Conservation (phyloP, 2,888 invertebrate species). For the Callimorpha dominula region DNA sequence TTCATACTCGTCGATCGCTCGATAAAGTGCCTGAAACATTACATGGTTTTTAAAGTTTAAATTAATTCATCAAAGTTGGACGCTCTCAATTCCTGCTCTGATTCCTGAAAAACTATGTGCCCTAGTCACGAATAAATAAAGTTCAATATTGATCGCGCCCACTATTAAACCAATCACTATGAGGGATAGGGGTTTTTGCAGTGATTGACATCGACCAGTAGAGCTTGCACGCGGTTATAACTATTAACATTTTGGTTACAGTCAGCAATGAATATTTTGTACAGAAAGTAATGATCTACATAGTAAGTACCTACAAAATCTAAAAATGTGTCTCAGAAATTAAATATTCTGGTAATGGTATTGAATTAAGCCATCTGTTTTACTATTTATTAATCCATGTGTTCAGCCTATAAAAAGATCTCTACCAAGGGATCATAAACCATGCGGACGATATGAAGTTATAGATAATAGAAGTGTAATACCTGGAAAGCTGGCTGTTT, state of each 20-base stretch:
- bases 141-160: not conserved
- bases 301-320: not conserved
- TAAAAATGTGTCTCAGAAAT: not conserved
- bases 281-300: no score
- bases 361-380: not conserved
- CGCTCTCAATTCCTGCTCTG: no score
- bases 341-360: not conserved
- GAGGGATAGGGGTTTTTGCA: no score
- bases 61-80: no score
- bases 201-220: no score
- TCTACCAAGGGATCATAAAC: not conserved
- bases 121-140: not conserved
- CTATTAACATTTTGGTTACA: no score
- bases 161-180: not conserved
- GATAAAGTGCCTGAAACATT: conserved; percentile 75
- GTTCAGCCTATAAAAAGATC: not conserved
- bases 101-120: not conserved
- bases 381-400: not conserved
- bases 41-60: not conserved
- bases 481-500: conserved; percentile 94
- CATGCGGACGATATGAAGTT: not conserved
- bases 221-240: no score
- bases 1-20: conserved; percentile 84
- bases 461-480: not conserved
- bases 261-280: no score